Evolutionary conservation across 2,888 invertebrate species (phyloP).

Genomic region (Drosophila paucipuncta): DNA sequence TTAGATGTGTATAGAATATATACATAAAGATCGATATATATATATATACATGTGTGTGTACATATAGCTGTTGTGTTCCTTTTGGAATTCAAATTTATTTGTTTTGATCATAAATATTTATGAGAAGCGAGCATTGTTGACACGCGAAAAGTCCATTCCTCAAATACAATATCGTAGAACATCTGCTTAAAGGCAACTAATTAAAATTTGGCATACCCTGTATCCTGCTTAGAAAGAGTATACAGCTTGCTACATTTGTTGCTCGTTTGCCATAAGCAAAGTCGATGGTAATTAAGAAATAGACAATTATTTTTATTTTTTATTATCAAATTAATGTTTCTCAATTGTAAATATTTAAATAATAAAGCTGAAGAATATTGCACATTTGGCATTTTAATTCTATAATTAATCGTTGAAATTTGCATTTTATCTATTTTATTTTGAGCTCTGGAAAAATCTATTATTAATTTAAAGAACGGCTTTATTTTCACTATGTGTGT

Average conservation of each 20-base stretch:
- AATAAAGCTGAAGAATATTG: not conserved
- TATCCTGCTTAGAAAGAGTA: not conserved
- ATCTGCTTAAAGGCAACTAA: constrained; percentile 28
- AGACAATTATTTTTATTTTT: not conserved
- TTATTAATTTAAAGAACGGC: not conserved
- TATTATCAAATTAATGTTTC: not conserved
- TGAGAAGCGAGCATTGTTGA: constrained; percentile 37
- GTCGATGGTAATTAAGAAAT: not conserved
- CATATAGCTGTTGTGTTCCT: not conserved
- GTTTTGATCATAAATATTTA: constrained; percentile 48
- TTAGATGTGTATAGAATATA: constrained; percentile 11
- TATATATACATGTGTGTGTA: not conserved
- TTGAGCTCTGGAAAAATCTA: not conserved
- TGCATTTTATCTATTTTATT: not conserved
- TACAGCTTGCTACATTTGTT: not conserved
- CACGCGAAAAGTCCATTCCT: constrained; percentile 64
- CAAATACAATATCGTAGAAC: constrained; percentile 14
- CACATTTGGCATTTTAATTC: not conserved
- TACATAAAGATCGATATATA: constrained; percentile 6
- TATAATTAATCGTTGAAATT: not conserved
- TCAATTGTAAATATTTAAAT: not conserved
- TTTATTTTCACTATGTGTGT: not conserved
- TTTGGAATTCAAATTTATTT: constrained; percentile 37
- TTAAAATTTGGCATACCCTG: constrained; percentile 26
- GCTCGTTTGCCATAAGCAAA: not conserved